Base-by-base conservation (phyloP, 2,888 invertebrate genomes). In the Tiliacea citrago region DNA sequence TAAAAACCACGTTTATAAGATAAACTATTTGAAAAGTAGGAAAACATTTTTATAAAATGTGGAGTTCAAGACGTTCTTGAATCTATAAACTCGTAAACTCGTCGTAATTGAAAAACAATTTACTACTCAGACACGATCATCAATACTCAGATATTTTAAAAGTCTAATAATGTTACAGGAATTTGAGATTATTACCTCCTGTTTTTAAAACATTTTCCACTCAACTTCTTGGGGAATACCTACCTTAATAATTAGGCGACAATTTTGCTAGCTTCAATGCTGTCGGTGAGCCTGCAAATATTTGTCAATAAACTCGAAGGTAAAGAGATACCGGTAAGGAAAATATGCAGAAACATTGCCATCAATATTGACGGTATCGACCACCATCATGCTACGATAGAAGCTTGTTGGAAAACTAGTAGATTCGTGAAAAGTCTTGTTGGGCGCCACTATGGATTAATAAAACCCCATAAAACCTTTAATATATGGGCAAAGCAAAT, bases 71-170 rank as follows among this genome's bases (percentile, higher is more conserved):
- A 55, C 18, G 39, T 51, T 49, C 49, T 65, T 58, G 51, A 45
- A 66, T 68, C n/a, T 61, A 63, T 18, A 58, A 42, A 79, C 47
- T 70, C 18, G 53, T 79, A 68, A 68, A n/a, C n/a, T n/a, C n/a
- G n/a, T n/a, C n/a, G n/a, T n/a, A n/a, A 63, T 74, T 73, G 49
- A 42, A 63, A 67, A 58, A 49, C 12, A 61, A 68, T 53, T 75
- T 73, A 66, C 63, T n/a, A 57, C 39, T 67, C 42, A 47, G 55
- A 60, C 47, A 71, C 16, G n/a, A 45, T 58, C 8, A 70, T 68
- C 12, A 71, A 51, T 58, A 79, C n/a, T 68, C 53, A 61, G 21
- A 53, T 42, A 62, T 61, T 83, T 66, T 8, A 55, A 66, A 58
- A 62, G 35, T 69, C 24, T 62, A 62, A 29, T 29, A 29, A 53